These are phyloP conservation scores for Trididemnum clinides DNA, from an alignment of 23 tunicate genomes.

Conservation along the genomic window DNA sequence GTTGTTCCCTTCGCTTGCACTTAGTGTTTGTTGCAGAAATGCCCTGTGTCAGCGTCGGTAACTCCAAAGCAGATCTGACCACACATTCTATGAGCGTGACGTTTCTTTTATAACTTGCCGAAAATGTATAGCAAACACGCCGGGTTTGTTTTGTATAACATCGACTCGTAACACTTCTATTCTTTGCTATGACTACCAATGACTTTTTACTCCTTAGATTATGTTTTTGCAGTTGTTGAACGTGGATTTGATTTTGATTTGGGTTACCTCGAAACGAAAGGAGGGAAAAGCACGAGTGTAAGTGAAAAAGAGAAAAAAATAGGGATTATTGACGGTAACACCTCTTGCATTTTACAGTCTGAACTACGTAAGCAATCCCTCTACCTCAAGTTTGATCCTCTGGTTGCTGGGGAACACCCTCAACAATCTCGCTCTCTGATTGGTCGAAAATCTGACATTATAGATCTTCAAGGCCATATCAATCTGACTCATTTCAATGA, in stretches of 20 bases:
- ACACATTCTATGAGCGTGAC: too few species aligned
- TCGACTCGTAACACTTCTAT: too few species aligned
- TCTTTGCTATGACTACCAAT: neutral
- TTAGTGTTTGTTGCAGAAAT: too few species aligned
- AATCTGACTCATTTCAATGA: conserved; percentile 10
- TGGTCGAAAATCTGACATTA: conserved; percentile 76
- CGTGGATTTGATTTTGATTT: conserved; percentile 60
- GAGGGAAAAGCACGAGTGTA: neutral
- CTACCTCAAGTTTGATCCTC: conserved; percentile 71
- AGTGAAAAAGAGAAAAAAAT: neutral
- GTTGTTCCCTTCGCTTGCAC: too few species aligned
- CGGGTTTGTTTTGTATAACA: too few species aligned
- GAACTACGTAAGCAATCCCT: conserved; percentile 74
- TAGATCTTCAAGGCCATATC: conserved; percentile 57
- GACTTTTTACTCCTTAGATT: neutral
- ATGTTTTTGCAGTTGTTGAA: conserved; percentile 22
- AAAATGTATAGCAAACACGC: too few species aligned
- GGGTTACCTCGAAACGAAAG: conserved; percentile 56
- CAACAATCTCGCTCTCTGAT: conserved; percentile 6
- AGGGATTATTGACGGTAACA: neutral
- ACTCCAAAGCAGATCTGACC: neutral
- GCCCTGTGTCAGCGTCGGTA: too few species aligned
- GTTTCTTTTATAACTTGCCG: too few species aligned
- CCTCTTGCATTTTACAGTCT: neutral
- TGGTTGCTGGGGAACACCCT: conserved; percentile 31